Evolutionary conservation across 2,797 vertebrate species (phyloP).

Genomic region (Discoglossus pictus): DNA sequence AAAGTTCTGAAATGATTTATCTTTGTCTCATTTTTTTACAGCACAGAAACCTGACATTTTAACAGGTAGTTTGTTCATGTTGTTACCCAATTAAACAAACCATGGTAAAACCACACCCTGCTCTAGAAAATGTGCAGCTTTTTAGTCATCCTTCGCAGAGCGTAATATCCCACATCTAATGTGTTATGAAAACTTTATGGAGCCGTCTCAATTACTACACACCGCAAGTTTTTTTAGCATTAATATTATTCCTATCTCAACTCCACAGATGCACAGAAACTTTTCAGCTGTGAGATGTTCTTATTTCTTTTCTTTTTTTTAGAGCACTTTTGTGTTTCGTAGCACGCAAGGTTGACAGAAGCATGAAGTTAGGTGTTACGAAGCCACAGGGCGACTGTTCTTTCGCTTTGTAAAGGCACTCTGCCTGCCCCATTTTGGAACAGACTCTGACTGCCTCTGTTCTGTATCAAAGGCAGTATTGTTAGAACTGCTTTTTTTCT

Average conservation of each 20-base stretch:
- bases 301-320: constrained; percentile 9
- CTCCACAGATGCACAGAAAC: constrained; percentile 20
- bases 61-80: too few species aligned
- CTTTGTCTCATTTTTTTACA: too few species aligned
- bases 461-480: constrained; percentile 50
- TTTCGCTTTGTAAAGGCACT: constrained; percentile 53
- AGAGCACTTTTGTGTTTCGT: constrained; percentile 30
- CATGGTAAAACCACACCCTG: too few species aligned
- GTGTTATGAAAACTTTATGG: too few species aligned
- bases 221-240: neutral
- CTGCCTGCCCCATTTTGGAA: constrained; percentile 37
- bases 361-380: constrained; percentile 14
- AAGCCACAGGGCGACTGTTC: constrained; percentile 29
- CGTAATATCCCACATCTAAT: too few species aligned
- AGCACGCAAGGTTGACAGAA: constrained; percentile 35
- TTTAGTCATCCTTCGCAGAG: too few species aligned
- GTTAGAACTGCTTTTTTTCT: constrained; percentile 42
- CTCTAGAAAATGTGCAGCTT: too few species aligned
- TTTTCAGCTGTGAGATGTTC: neutral
- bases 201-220: neutral
- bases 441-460: constrained; percentile 34
- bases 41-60: too few species aligned
- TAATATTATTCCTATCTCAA: neutral
- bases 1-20: too few species aligned
- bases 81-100: too few species aligned